phyloP scores from a whole-genome alignment of 2,888 invertebrate genomes.

The Muschampia plurimacula region DNA sequence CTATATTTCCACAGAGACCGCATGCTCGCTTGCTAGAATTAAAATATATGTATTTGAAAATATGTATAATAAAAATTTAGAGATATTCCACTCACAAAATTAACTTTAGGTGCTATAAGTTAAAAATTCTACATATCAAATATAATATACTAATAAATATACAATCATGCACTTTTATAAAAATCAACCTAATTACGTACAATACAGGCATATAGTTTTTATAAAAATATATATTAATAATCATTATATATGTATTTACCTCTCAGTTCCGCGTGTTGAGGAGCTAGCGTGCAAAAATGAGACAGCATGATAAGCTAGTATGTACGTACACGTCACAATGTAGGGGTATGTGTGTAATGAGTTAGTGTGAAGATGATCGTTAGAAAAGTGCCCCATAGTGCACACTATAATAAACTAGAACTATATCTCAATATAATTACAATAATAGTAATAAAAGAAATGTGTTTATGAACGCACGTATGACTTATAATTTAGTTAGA shows the following conservation, averaged over 20 bases:
- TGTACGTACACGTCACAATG: slow-evolving; percentile 50
- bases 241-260: slow-evolving; percentile 69
- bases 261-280: slow-evolving; percentile 83
- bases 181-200: not conserved
- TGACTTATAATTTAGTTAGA: too few species aligned
- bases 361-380: not conserved
- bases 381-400: not conserved
- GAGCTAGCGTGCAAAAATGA: slow-evolving; percentile 84
- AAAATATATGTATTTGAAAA: too few species aligned
- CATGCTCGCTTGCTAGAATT: too few species aligned
- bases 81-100: too few species aligned
- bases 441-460: too few species aligned
- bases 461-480: too few species aligned
- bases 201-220: not conserved
- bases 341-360: slow-evolving; percentile 6
- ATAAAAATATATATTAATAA: slow-evolving; percentile 19
- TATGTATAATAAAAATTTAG: too few species aligned
- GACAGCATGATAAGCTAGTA: slow-evolving; percentile 78
- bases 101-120: too few species aligned
- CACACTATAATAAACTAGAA: not conserved
- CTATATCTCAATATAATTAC: too few species aligned
- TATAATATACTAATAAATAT: not conserved
- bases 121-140: too few species aligned
- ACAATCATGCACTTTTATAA: not conserved
- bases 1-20: too few species aligned